Base-by-base conservation (phyloP, 2,113 vertebrate species). In the Notothenia coriiceps region DNA sequence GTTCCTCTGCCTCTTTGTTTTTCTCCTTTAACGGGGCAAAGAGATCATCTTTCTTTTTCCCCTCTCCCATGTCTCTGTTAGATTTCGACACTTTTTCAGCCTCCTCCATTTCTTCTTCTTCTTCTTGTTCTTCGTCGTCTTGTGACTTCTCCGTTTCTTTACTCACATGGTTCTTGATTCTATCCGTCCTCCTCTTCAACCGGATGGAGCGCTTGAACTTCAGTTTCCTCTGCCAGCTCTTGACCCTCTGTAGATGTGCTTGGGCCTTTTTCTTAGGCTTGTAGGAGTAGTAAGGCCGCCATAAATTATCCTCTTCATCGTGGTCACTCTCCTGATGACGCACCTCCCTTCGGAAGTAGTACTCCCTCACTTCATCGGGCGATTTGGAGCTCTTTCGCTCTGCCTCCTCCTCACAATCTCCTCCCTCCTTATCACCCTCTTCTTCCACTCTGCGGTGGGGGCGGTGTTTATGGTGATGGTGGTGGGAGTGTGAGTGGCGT, bases 271-370 rank as follows among this genome's bases (percentile, higher is more conserved):
- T 92, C 77, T 97, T 98, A 54, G 97, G 96, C 79, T 98, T 98
- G 90, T 98, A 98, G 13, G 95, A 96, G 86, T 98, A 97, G 80
- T 98, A 98, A 1, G 97, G 97, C 68, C 96, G 92, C 97, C 97
- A 97, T 25, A 97, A 93, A 69, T 97, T 95, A 80, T 98, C 97
- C 70, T 97, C 96, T 0, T 82, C 91, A 5, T 97, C 96, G 4
- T 95, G 93, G 63, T 96, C 95, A 0, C 96, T 96, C 0, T 96
- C 95, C 22, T 85, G 92, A 52, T 97, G 96, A 0, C 95, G 95
- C 2, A 95, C 94, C 56, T 95, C 95, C 56, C 88, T 93, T 6
- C 94, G 93, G 66, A 95, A 96, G 79, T 91, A 93, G 72, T 94
- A 93, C 75, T 95, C 93, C 25, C 91, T 92, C 50, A 93, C 91